Evolutionary conservation across 2,888 invertebrate genomes (phyloP), one percentile per base, ranked within the genome.

Genomic region (Drosophila suboccidentalis): DNA sequence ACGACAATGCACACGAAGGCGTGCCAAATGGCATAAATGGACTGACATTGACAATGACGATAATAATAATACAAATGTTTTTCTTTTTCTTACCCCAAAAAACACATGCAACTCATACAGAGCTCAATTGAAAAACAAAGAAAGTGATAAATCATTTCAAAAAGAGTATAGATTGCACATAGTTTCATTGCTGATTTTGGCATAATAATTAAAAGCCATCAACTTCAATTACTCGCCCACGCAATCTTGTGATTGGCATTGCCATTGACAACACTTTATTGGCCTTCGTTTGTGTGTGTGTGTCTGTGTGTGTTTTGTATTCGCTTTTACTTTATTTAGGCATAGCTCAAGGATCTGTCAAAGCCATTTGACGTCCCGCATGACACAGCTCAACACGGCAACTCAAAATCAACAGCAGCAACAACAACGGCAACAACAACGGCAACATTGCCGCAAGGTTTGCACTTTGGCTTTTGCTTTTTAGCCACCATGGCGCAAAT

Each of bases 281-380:
- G 72, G 72, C 58, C 72, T 62, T 34, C 71, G 59, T 66, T 70
- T 44, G 44, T 41, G 43, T 26, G 41, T 68, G 61, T 60, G 19
- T 19, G 19, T 3, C 19, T 44, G 44, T 39, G 43, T 26, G 41
- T 68, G 61, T 60, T 32, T 64, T 55, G 26, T 54, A 34, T 58
- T 61, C 54, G 39, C 22, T 32, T 60, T 60, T 39, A 44, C 17
- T 22, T 58, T 64, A 64, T 39, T 65, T 38, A 53, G 60, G 59
- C 80, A 50, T 57, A 38, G 78, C 74, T 71, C 82, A 89, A 88
- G 87, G 81, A 82, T 86, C 74, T 73, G 73, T 67, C 39, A 61
- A 70, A 79, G 75, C 58, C 64, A 75, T 54, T 78, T 78, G 63
- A 61, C 54, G 69, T 62, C 34, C 58, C 60, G 69, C 79, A 39